These are phyloP conservation scores for Mechanitis messenoides DNA, from an alignment of 2,888 invertebrate species.

Conservation along the genomic window DNA sequence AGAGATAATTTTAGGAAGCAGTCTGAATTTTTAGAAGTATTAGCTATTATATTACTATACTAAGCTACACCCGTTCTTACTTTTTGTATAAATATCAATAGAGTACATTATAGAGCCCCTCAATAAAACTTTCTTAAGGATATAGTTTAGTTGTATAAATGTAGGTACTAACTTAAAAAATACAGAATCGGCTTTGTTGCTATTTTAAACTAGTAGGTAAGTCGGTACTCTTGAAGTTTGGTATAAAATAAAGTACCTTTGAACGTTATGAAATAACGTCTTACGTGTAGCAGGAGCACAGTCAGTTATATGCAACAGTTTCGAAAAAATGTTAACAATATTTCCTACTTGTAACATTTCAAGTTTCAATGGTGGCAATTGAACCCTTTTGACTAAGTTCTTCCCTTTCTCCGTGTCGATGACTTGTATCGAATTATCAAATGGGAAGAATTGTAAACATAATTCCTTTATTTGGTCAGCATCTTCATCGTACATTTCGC, in stretches of 20 bases:
- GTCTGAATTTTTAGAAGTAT: no score
- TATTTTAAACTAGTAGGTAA: no score
- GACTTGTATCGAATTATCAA: slow-evolving; percentile 88
- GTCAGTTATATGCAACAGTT: slow-evolving; percentile 81
- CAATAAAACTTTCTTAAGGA: no score
- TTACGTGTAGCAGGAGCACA: slow-evolving; percentile 83
- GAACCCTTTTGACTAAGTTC: slow-evolving; percentile 79
- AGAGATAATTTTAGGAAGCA: no score
- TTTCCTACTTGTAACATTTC: slow-evolving; percentile 86
- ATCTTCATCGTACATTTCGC: slow-evolving; percentile 91
- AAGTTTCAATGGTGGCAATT: slow-evolving; percentile 77
- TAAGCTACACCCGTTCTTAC: no score
- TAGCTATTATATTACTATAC: no score
- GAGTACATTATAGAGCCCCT: no score
- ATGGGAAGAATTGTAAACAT: slow-evolving; percentile 83
- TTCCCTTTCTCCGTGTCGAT: slow-evolving; percentile 77
- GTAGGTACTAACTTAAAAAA: no score
- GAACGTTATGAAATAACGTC: slow-evolving; percentile 76
- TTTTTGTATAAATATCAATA: no score
- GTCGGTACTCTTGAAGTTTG: no score
- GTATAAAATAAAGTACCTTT: slow-evolving; percentile 69
- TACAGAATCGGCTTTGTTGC: neutral
- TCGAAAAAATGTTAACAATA: slow-evolving; percentile 83
- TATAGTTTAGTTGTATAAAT: no score
- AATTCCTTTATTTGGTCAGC: slow-evolving; percentile 82